Base-by-base conservation (phyloP, 64 coral and sea anemone genomes). In the Porites lutea region DNA sequence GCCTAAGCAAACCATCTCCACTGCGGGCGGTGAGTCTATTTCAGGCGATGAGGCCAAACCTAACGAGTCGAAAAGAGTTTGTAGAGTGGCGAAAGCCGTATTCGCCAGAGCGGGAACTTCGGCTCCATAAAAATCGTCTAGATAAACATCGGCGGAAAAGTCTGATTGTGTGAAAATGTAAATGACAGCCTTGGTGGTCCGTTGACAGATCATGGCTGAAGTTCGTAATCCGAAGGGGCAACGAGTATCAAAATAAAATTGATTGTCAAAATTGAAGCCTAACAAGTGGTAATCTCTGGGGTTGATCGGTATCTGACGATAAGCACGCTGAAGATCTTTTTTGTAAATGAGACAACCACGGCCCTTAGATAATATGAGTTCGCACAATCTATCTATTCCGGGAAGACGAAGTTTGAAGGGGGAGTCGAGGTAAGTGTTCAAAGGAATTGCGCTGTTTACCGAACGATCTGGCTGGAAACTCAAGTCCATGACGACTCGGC, bases 401-500 rank as follows among this genome's bases (percentile, higher is more conserved):
- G 78, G 78, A 13, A 81, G 15, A 20, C 15, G 78, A 60, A 61
- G 78, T 60, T 81, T 55, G 14, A 81, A 81, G 2, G 53, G 52
- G 3, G 19, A 6, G 20, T 79, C 76, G 15, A 79, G 48, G n/a
- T 79, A 79, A 4, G 11, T 51, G 13, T 48, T 51, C 2, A 14
- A 10, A 7, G 76, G 48, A 4, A 79, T 79, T 5, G 5, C 53
- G 13, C 20, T 52, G 78, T 81, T 81, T 1, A 81, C 78, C 3
- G 54, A 81, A 59, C 5, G 5, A 10, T 15, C 6, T 6, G 46
- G 49, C 2, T 4, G 76, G 18, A 12, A 79, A 79, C 76, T 60
- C 59, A 67, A 65, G 12, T 85, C 60, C 82, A 67, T 47, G 13
- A 68, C 82, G 11, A 85, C 82, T 2, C 63, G 82, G 3, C 82